phyloP scores from a whole-genome alignment of 2,113 vertebrate genomes.

The Gymnogyps californianus region DNA sequence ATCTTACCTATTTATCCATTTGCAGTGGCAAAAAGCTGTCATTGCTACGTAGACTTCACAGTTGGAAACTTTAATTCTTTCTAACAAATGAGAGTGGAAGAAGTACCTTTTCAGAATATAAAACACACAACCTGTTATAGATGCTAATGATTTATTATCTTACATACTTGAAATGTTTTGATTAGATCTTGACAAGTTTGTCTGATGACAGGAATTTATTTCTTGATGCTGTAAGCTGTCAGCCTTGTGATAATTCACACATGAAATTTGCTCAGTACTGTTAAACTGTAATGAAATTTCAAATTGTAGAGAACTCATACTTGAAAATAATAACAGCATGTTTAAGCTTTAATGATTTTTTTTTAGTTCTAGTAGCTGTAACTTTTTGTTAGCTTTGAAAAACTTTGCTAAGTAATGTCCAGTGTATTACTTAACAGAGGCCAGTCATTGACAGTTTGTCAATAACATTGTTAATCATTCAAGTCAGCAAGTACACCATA shows the following conservation, averaged over 20 bases:
- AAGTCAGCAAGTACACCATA: not conserved
- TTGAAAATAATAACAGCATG: not conserved
- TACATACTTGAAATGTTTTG: conserved; percentile 57
- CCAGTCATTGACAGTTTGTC: not conserved
- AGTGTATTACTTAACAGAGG: not conserved
- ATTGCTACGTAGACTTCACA: not conserved
- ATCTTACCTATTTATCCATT: not conserved
- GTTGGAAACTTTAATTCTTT: not conserved
- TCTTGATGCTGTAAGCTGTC: conserved; percentile 44
- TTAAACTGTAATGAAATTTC: not conserved
- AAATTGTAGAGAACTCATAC: not conserved
- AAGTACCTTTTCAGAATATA: conserved; percentile 36
- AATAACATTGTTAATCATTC: not conserved
- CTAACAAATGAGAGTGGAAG: not conserved
- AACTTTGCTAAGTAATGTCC: not conserved
- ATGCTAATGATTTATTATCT: conserved; percentile 66
- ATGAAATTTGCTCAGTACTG: not conserved
- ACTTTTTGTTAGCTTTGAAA: not conserved
- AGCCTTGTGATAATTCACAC: conserved; percentile 33
- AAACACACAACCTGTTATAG: conserved; percentile 35
- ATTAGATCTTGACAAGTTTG: conserved; percentile 59
- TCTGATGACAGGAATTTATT: conserved; percentile 44
- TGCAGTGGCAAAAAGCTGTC: not conserved
- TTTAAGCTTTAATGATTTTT: not conserved
- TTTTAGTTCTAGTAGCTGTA: not conserved